Conservation (phyloP, 2,113 vertebrate species). For the Pagrus major region DNA sequence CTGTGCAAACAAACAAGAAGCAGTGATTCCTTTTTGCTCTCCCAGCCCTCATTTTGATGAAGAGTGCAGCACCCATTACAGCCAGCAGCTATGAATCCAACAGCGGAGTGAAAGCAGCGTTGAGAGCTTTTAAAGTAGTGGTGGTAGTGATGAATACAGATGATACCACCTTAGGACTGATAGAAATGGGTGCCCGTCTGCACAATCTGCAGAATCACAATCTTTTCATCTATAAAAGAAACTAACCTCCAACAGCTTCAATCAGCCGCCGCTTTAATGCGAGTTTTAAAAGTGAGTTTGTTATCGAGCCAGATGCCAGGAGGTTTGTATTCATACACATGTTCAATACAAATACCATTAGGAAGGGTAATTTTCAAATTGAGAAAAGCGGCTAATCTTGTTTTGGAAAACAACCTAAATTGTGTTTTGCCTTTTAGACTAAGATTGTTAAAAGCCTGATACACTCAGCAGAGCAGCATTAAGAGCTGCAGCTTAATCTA, state of each 20-base stretch:
- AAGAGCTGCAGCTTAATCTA: constrained; percentile 44
- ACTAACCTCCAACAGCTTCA: constrained; percentile 24
- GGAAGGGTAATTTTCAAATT: constrained; percentile 26
- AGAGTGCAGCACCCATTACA: background rate
- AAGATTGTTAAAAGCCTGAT: constrained; percentile 34
- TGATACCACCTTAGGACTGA: background rate
- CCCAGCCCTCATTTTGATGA: constrained; percentile 50
- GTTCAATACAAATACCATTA: constrained; percentile 57
- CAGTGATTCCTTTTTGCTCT: constrained; percentile 17
- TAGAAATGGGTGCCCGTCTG: constrained; percentile 5
- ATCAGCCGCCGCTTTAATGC: constrained; percentile 21
- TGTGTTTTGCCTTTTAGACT: constrained; percentile 26
- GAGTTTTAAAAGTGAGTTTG: constrained; percentile 31
- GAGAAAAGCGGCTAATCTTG: constrained; percentile 36
- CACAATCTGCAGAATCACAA: constrained; percentile 34
- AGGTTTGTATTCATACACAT: constrained; percentile 28
- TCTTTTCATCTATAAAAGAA: constrained; percentile 4
- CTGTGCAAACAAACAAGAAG: constrained; percentile 71
- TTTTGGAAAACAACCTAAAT: constrained; percentile 48
- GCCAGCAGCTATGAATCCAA: constrained; percentile 9
- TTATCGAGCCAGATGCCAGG: constrained; percentile 16
- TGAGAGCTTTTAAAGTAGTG: constrained; percentile 7
- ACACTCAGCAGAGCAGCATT: constrained; percentile 21
- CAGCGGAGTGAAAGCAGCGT: background rate
- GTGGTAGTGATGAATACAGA: constrained; percentile 11